Base-by-base conservation (phyloP, 2,888 invertebrate genomes). In the Sinhomidia bicolor region DNA sequence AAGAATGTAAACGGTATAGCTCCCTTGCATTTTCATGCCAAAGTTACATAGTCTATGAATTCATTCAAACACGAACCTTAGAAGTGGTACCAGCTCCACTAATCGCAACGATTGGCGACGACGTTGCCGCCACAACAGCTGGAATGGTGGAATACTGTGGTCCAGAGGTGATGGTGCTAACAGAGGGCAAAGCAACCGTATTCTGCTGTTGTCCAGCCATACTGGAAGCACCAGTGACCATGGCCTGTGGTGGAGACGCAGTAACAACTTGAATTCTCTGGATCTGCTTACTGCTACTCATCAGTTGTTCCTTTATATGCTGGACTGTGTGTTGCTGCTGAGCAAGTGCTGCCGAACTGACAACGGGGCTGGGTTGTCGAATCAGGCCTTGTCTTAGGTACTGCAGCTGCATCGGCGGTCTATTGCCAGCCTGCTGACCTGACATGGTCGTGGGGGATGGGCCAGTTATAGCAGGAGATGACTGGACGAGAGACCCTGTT, bases 311-410 rank as follows among this genome's bases (percentile, higher is more conserved):
- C 20, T 85, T 81, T n/a, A 81, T 71, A 20, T 89, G 84, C 54
- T 91, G 89, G 23, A 87, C 89, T 57, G n/a, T n/a, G n/a, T 89
- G 90, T 62, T 89, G 87, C 44, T 88, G 90, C 80, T 88, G 91
- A 2, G 57, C 54, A 1, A 54, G 41, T 68, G 57, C n/a, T 4
- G 36, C 20, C 17, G 54, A 79, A 36, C 41, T 80, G 23, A 20
- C 51, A n/a, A 85, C 84, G 0, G 89, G 54, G 4, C 87, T 57
- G 0, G 88, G 32, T 68, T 84, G 89, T 10, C 90, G 82, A 36
- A 90, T 89, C 0, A 90, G 9, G 4, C 76, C 81, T 12, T 84
- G 89, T 54, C 87, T 17, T 4, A 87, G 51, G 76, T 89, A 89
- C 32, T 89, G 89, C 0, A 89, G 17, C 32, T 88, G 90, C 17